phyloP scores from a whole-genome alignment of 2,888 invertebrate species.

The Hololepta plana region DNA sequence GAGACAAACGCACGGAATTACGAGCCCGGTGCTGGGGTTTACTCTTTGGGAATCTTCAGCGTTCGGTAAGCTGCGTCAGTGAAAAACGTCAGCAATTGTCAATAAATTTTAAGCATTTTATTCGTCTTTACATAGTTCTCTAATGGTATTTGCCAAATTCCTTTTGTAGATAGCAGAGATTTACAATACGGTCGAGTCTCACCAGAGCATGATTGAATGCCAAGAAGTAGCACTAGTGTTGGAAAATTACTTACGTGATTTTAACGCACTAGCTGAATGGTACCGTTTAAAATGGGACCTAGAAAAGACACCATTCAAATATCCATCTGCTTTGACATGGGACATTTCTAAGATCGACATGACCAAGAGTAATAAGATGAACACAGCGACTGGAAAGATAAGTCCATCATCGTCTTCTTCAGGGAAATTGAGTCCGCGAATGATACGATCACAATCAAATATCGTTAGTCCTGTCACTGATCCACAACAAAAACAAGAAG shows the following conservation, averaged over 20 bases:
- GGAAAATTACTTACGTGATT: conserved; percentile 87
- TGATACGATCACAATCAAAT: conserved; percentile 27
- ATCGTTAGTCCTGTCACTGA: conserved; percentile 6
- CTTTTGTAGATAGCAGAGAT: conserved; percentile 62
- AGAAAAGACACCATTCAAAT: conserved; percentile 69
- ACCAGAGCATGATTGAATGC: conserved; percentile 86
- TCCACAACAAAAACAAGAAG: background rate
- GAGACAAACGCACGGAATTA: conserved; percentile 74
- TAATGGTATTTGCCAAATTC: conserved; percentile 1
- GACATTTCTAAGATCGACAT: conserved; percentile 75
- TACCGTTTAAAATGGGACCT: conserved; percentile 87
- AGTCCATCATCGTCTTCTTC: too few species aligned
- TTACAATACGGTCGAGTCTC: conserved; percentile 88
- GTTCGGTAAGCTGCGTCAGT: conserved; percentile 57
- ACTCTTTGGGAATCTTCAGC: conserved; percentile 81
- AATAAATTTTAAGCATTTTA: conserved; percentile 3
- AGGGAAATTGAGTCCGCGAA: conserved; percentile 40
- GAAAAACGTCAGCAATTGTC: background rate
- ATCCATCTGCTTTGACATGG: conserved; percentile 87
- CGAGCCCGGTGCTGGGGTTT: conserved; percentile 91
- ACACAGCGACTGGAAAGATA: conserved; percentile 25
- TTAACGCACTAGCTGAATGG: conserved; percentile 85
- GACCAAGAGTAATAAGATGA: conserved; percentile 20
- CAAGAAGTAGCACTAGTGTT: conserved; percentile 90
- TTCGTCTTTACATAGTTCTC: too few species aligned